These are phyloP conservation scores for Eumerus sabulonum DNA, from an alignment of 2,888 invertebrate species.

Conservation along the genomic window DNA sequence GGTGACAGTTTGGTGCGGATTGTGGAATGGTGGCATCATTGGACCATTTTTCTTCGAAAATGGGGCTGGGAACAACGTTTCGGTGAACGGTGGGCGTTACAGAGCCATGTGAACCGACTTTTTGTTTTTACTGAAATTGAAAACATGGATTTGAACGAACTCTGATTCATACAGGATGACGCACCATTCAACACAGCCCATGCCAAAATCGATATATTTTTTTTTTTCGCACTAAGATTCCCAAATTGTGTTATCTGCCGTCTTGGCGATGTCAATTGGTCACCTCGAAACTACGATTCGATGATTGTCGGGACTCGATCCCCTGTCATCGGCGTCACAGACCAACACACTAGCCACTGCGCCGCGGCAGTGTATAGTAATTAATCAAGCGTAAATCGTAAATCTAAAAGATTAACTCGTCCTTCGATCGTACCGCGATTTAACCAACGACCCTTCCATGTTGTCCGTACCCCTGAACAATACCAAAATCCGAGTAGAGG, in stretches of 20 bases:
- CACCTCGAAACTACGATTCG: no score
- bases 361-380: no score
- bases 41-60: no score
- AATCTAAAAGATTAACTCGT: constrained; percentile 12
- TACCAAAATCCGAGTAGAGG: neutral
- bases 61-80: no score
- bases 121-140: no score
- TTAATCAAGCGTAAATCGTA: constrained; percentile 32
- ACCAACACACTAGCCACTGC: no score
- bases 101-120: neutral
- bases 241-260: no score
- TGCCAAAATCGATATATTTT: neutral
- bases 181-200: neutral
- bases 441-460: neutral
- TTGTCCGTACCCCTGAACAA: constrained; percentile 5
- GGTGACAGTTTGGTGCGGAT: no score
- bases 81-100: constrained; percentile 4
- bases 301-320: no score
- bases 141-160: neutral
- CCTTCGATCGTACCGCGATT: constrained; percentile 7
- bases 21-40: no score
- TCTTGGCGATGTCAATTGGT: no score
- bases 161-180: constrained; percentile 1
- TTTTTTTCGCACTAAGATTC: neutral
- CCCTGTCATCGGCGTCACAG: no score